A percentile compares a stretch with the other conserved stretches of the same genome.
These are phyloP conservation scores for Pseudomyrmex sp. DNA, from an alignment of 1,140 invertebrate species.

Conservation along the genomic window DNA sequence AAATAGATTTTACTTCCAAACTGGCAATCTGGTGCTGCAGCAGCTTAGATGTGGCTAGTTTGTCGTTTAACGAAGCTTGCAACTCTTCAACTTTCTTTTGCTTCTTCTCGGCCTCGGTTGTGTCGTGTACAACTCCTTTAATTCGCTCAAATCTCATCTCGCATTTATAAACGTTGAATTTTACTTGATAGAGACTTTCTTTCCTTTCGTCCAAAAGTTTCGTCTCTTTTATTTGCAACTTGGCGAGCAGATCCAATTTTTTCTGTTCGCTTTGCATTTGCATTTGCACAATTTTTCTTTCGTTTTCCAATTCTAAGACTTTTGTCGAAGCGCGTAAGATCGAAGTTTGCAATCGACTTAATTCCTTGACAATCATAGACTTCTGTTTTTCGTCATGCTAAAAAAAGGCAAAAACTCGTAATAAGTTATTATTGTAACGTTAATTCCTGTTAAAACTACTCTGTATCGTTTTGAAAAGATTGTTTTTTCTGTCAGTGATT, in stretches of 20 bases:
- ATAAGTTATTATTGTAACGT: background rate
- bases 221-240: constrained; percentile 65
- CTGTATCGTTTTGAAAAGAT: background rate
- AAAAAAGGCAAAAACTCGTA: background rate
- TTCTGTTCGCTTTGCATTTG: constrained; percentile 74
- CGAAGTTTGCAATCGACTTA: constrained; percentile 74
- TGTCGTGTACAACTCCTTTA: constrained; percentile 73
- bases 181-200: constrained; percentile 80
- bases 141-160: constrained; percentile 78
- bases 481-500: background rate
- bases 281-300: constrained; percentile 71
- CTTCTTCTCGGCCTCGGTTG: constrained; percentile 79
- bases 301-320: constrained; percentile 75
- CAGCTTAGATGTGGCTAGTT: constrained; percentile 79
- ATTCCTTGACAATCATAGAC: constrained; percentile 68
- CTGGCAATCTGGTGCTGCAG: constrained; percentile 85
- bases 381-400: constrained; percentile 81
- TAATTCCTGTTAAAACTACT: background rate
- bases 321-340: constrained; percentile 65
- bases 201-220: constrained; percentile 80
- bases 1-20: constrained; percentile 82
- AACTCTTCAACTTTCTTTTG: constrained; percentile 83
- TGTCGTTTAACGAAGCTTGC: constrained; percentile 80
- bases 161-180: constrained; percentile 77
- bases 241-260: constrained; percentile 71